Base-by-base conservation (phyloP, 53 echinoderm and acorn worm genomes). In the Patiria pectinifera region DNA sequence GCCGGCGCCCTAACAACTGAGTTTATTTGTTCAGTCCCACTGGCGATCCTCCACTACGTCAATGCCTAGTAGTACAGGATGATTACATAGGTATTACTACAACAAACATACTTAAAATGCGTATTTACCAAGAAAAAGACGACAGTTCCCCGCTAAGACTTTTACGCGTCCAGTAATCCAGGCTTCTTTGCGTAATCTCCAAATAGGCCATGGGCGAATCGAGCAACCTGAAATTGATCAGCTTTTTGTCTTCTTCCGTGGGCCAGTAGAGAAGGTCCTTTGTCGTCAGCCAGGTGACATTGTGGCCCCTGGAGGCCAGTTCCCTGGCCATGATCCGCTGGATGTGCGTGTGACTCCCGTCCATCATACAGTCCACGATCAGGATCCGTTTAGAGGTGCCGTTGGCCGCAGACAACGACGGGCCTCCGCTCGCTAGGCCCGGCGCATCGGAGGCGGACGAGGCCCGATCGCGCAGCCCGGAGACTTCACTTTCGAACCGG, bases 261-360 rank as follows among this genome's bases (percentile, higher is more conserved):
- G 80, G 80, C 90, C 90, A 90, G 66, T 90, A 90, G 22, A 90
- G 3, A 4, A 81, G 82, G 2, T 12, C 46, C n/a, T 93, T 86
- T 80, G 91, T 69, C 25, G 94, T 59, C 9, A 96, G 78, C 53
- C 93, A 89, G 12, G 94, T 94, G 15, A 96, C 94, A 45, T 96
- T 89, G 62, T 96, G 93, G 10, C 91, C 91, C 59, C 84, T 84
- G 5, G 84, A 83, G 25, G 91, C 91, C 84, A 91, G 58, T 45
- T 83, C 91, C 75, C 91, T 83, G 23, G 91, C 91, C 91, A 83
- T 83, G 7, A 76, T 16, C 26, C 91, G 63, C 69, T 90, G 90
- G 63, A 90, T 90, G 48, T 90, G 90, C 5, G 90, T 80, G 49
- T 90, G 90, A 47, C 90, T 90, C 66, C 90, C 90, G 81, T 90